A percentile compares a stretch with the other conserved stretches of the same genome.
phyloP scores from a whole-genome alignment of 2,113 vertebrate genomes.

The Dryoscopus gambensis region DNA sequence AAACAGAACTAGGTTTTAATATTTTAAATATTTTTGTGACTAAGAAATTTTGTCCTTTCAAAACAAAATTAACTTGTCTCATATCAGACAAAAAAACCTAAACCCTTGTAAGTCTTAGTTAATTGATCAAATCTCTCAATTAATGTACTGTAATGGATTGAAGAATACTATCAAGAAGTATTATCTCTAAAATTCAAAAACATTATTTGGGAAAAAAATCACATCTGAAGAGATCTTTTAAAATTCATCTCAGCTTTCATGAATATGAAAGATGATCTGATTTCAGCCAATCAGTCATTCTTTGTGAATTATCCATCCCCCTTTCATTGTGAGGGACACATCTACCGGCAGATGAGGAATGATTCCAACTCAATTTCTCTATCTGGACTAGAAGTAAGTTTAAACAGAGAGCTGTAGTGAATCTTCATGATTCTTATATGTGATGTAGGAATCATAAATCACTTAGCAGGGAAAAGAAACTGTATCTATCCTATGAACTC shows the following conservation, averaged over 20 bases:
- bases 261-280: neutral
- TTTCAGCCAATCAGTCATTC: neutral
- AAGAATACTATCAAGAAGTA: neutral
- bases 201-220: neutral
- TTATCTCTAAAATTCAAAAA: neutral
- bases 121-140: neutral
- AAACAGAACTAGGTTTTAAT: neutral
- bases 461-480: neutral
- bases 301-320: neutral
- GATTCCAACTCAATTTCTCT: neutral
- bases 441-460: neutral
- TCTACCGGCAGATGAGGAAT: neutral
- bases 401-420: neutral
- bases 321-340: neutral
- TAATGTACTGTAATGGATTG: neutral
- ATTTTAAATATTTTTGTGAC: neutral
- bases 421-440: neutral
- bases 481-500: neutral
- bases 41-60: neutral
- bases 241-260: neutral
- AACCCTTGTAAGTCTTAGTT: neutral
- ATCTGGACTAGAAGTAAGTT: neutral
- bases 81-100: fast-evolving
- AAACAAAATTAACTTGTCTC: neutral
- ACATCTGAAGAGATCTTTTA: neutral